Evolutionary conservation across 2,888 invertebrate species (phyloP).

Genomic region (Ornithoptera alexandrae): DNA sequence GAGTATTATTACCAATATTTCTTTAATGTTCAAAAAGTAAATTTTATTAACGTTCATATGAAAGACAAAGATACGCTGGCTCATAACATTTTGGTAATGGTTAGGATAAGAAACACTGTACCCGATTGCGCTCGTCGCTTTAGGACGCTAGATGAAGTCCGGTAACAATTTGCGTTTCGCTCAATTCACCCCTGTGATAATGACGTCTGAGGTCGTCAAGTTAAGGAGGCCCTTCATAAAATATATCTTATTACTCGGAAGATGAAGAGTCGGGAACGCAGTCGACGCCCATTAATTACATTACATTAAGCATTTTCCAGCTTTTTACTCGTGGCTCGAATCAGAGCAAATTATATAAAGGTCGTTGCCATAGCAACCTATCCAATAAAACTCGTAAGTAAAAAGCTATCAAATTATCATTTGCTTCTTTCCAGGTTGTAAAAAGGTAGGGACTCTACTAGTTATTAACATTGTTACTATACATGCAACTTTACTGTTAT

Average conservation of each 20-base stretch:
- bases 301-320: slow-evolving; percentile 60
- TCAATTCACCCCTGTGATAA: slow-evolving; percentile 32
- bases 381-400: background rate
- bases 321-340: slow-evolving; percentile 34
- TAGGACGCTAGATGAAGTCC: too few species aligned
- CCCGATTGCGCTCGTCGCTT: too few species aligned
- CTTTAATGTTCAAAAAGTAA: too few species aligned
- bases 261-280: slow-evolving; percentile 50
- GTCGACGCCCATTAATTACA: slow-evolving; percentile 61
- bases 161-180: slow-evolving; percentile 4
- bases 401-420: slow-evolving; percentile 10
- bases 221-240: slow-evolving; percentile 40
- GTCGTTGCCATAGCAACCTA: slow-evolving; percentile 23
- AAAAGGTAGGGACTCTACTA: background rate
- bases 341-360: slow-evolving; percentile 12
- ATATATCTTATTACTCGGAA: slow-evolving; percentile 57
- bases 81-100: too few species aligned
- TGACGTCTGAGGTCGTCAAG: slow-evolving; percentile 33
- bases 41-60: background rate
- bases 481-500: background rate
- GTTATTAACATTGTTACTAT: background rate
- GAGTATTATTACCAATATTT: background rate
- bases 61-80: too few species aligned
- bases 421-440: slow-evolving; percentile 1
- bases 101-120: too few species aligned